Percentiles rank a stretch among this genome's conserved stretches.
phyloP scores from a whole-genome alignment of 2,888 invertebrate genomes.

The Arge pagana region DNA sequence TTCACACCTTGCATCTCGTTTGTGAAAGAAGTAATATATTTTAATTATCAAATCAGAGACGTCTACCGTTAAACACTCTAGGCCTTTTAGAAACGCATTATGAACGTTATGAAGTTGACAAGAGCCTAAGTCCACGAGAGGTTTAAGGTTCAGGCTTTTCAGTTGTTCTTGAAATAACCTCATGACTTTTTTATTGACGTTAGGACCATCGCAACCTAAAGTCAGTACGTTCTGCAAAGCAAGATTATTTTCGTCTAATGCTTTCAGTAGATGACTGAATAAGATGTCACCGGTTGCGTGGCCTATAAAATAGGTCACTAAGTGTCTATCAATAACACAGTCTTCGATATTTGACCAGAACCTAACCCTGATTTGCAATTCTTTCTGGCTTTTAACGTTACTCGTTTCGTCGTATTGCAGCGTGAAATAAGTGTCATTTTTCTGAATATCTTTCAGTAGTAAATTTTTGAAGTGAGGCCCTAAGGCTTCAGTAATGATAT shows the following conservation, averaged over 20 bases:
- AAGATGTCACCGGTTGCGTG: constrained; percentile 22
- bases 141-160: constrained; percentile 13
- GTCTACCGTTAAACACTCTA: constrained; percentile 16
- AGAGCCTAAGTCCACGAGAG: constrained; percentile 25
- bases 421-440: constrained; percentile 8
- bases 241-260: constrained; percentile 18
- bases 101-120: constrained; percentile 28
- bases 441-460: constrained; percentile 4
- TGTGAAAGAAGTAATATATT: constrained; percentile 27
- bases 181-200: constrained; percentile 21
- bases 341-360: constrained; percentile 16
- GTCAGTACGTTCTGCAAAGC: constrained; percentile 17
- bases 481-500: constrained; percentile 21
- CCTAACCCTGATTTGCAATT: constrained; percentile 21
- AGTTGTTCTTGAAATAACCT: constrained; percentile 17
- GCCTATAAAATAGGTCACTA: constrained; percentile 23
- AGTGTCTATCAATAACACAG: constrained; percentile 13
- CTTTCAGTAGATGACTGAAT: constrained; percentile 15
- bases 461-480: constrained; percentile 12
- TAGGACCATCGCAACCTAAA: constrained; percentile 24
- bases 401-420: constrained; percentile 12
- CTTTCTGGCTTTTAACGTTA: constrained; percentile 22
- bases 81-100: constrained; percentile 24
- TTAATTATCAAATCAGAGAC: constrained; percentile 26
- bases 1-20: constrained; percentile 24